phyloP scores from a whole-genome alignment of 2,888 invertebrate species.

The Neuroscelio doddi region DNA sequence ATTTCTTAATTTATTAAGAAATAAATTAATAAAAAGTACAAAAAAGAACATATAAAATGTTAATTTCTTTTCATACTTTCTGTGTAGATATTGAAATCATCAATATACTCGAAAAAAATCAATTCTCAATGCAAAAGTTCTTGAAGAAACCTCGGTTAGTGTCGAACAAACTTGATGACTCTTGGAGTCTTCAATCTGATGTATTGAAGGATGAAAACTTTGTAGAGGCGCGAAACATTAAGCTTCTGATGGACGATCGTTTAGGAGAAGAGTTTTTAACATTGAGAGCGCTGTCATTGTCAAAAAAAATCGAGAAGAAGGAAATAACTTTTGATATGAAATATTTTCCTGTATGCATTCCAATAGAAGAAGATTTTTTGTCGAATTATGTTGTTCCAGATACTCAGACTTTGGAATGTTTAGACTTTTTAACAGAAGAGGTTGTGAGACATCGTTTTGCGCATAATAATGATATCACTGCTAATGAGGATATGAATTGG shows the following conservation, averaged over 20 bases:
- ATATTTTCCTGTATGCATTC: constrained; percentile 43
- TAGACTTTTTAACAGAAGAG: constrained; percentile 33
- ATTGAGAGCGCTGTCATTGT: constrained; percentile 58
- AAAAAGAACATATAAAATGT: background rate
- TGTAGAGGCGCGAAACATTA: constrained; percentile 54
- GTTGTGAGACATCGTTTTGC: background rate
- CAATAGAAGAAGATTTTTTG: constrained; percentile 43
- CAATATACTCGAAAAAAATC: constrained; percentile 5
- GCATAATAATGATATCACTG: background rate
- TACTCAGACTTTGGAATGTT: constrained; percentile 48
- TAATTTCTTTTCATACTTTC: too few relatives aligned
- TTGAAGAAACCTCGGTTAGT: constrained; percentile 24
- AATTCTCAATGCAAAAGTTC: constrained; percentile 56
- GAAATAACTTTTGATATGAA: constrained; percentile 13
- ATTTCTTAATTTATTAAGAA: too few relatives aligned
- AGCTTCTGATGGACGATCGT: constrained; percentile 59
- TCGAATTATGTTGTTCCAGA: constrained; percentile 53
- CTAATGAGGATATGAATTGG: background rate
- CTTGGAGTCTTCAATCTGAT: constrained; percentile 1
- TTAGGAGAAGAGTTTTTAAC: constrained; percentile 64
- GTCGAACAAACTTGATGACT: background rate
- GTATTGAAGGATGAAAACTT: constrained; percentile 24
- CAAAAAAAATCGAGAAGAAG: constrained; percentile 55
- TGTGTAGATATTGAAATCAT: background rate
- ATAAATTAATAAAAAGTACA: background rate